These are phyloP conservation scores for Sciurus carolinensis DNA, from an alignment of 2,797 vertebrate species.

Conservation along the genomic window DNA sequence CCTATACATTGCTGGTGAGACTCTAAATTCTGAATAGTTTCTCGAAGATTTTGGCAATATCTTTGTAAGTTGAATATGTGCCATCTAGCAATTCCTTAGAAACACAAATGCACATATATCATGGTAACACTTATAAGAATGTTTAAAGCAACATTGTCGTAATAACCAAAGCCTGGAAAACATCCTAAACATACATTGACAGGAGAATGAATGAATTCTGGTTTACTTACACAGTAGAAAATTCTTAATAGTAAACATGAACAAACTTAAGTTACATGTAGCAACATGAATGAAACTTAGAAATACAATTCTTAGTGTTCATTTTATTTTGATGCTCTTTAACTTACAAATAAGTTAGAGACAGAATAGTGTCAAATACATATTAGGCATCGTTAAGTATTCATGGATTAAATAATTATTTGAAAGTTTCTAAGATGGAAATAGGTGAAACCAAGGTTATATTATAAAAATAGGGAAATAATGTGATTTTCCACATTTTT, in stretches of 20 bases:
- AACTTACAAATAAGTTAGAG: background rate
- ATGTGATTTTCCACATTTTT: background rate
- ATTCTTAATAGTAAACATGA: background rate
- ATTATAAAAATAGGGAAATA: slow-evolving; percentile 51
- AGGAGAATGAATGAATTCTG: slow-evolving; percentile 14
- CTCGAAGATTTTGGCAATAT: slow-evolving; percentile 38
- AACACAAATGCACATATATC: background rate
- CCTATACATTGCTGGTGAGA: background rate
- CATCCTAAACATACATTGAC: background rate
- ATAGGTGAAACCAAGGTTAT: background rate
- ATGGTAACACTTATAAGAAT: background rate
- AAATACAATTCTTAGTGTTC: slow-evolving; percentile 3
- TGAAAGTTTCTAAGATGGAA: background rate
- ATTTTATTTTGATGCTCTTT: slow-evolving; percentile 27
- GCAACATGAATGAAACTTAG: slow-evolving; percentile 7
- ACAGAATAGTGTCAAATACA: background rate
- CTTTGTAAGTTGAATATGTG: slow-evolving; percentile 21
- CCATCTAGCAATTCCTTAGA: background rate
- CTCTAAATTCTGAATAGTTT: slow-evolving; percentile 16
- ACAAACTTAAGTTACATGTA: background rate
- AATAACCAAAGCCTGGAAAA: slow-evolving; percentile 43
- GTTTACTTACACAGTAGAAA: background rate
- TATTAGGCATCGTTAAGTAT: slow-evolving; percentile 12
- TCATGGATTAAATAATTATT: slow-evolving; percentile 26
- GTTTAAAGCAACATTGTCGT: background rate